Evolutionary conservation across 37 sponge, comb jelly and placozoan genomes (phyloP).

Genomic region (Theonella swinhoei): DNA sequence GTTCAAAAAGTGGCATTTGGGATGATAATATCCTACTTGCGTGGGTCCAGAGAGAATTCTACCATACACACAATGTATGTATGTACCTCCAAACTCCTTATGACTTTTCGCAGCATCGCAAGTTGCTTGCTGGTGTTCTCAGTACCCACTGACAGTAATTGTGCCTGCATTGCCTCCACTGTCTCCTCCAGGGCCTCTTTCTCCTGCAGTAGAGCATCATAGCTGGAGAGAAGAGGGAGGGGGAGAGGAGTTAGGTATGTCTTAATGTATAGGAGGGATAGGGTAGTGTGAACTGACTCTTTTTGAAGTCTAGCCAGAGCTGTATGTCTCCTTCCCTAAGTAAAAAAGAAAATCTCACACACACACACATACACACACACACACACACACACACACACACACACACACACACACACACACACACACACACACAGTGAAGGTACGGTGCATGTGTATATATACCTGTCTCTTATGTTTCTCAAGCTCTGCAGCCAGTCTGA

Average conservation of each 20-base stretch:
- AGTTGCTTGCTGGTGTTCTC: constrained; percentile 51
- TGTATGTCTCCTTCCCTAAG: constrained; percentile 18
- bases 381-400: background rate
- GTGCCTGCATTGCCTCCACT: constrained; percentile 63
- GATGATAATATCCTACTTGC: background rate
- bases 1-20: background rate
- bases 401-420: background rate
- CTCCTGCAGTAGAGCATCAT: constrained; percentile 72
- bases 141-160: constrained; percentile 20
- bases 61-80: background rate
- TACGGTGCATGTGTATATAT: background rate
- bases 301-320: constrained; percentile 51
- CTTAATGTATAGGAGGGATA: background rate
- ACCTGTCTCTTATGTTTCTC: constrained; percentile 53
- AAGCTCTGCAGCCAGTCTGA: constrained; percentile 57
- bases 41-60: background rate
- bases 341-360: no score
- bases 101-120: constrained; percentile 59
- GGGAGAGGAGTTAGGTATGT: background rate
- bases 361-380: background rate
- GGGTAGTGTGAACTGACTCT: constrained; percentile 34
- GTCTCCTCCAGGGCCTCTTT: constrained; percentile 82
- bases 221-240: constrained; percentile 24
- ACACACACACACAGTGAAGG: background rate
- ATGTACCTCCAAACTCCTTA: constrained; percentile 74